These are phyloP conservation scores for Pyrocoelia pectoralis DNA, from an alignment of 2,888 invertebrate species.

Conservation along the genomic window DNA sequence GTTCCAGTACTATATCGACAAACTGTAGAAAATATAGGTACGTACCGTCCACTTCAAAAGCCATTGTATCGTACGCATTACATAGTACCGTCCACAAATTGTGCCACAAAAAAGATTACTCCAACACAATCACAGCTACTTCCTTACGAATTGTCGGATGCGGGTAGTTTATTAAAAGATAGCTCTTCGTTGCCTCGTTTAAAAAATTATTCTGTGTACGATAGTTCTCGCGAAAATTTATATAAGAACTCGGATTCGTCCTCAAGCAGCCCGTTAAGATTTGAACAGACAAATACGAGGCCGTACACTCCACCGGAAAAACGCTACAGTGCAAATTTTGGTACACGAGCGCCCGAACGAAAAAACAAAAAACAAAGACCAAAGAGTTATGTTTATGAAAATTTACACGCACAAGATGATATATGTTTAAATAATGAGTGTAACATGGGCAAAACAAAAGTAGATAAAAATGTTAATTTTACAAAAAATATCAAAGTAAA, in stretches of 20 bases:
- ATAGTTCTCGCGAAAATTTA: constrained; percentile 22
- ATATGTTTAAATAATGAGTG: constrained; percentile 38
- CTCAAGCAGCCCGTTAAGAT: constrained; percentile 20
- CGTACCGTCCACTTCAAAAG: constrained; percentile 57
- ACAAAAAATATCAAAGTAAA: constrained; percentile 53
- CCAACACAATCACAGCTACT: constrained; percentile 39
- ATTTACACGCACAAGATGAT: constrained; percentile 47
- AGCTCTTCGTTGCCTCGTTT: constrained; percentile 27
- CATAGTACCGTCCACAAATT: constrained; percentile 56
- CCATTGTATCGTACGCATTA: constrained; percentile 53
- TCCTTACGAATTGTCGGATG: constrained; percentile 20
- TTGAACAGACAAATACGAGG: constrained; percentile 35
- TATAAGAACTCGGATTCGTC: constrained; percentile 22
- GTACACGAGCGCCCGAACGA: constrained; percentile 38
- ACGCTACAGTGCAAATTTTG: constrained; percentile 55
- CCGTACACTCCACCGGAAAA: constrained; percentile 56
- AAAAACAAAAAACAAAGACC: constrained; percentile 40
- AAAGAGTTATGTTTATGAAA: constrained; percentile 55
- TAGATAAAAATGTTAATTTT: constrained; percentile 44
- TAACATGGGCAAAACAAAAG: constrained; percentile 40
- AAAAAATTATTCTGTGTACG: constrained; percentile 22
- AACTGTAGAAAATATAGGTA: constrained; percentile 59
- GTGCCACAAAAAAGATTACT: constrained; percentile 54
- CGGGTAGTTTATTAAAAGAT: constrained; percentile 18
- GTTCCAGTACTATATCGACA: constrained; percentile 57